Evolutionary conservation across 1,140 invertebrate species (phyloP).

Genomic region (Pogonomyrmex californicus): DNA sequence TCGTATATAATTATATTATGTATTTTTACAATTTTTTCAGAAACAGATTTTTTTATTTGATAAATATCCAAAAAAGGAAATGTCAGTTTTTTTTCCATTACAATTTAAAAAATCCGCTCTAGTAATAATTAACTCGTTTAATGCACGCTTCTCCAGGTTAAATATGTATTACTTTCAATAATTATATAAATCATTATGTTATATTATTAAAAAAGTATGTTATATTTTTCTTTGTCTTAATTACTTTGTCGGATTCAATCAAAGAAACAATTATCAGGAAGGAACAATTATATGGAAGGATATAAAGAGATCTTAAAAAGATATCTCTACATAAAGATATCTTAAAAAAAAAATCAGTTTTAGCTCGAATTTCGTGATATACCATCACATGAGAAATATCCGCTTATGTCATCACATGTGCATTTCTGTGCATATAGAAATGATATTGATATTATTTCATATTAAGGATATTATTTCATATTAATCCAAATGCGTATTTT

Average conservation of each 20-base stretch:
- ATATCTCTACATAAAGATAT: no score
- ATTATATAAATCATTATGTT: no score
- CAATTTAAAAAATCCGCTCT: not conserved
- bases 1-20: not conserved
- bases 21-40: not conserved
- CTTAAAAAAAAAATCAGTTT: no score
- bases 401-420: no score
- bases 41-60: not conserved
- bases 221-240: not conserved
- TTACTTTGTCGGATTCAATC: not conserved
- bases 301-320: not conserved
- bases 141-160: not conserved
- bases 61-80: not conserved
- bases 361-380: no score
- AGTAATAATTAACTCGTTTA: not conserved
- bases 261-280: not conserved
- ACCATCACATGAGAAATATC: no score
- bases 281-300: not conserved
- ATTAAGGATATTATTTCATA: not conserved
- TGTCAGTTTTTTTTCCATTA: constrained; percentile 6
- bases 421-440: not conserved
- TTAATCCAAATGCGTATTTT: not conserved
- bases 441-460: not conserved
- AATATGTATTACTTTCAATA: no score
- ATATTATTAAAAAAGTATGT: not conserved